phyloP scores from a whole-genome alignment of 2,113 vertebrate genomes.

The Calyptomena viridis region DNA sequence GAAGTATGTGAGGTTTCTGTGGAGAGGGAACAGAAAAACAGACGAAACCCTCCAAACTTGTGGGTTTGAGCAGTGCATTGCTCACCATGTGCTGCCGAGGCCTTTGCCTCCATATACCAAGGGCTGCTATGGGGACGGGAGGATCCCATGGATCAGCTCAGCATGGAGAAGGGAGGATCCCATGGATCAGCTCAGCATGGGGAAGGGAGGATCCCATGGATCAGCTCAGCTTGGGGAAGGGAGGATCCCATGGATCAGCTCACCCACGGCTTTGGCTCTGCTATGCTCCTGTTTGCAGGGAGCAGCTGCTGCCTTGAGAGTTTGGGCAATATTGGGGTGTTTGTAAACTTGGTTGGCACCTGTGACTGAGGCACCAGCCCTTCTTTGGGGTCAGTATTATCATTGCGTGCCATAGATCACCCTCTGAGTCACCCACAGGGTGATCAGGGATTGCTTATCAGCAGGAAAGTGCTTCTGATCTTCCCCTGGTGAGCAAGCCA shows the following conservation, averaged over 20 bases:
- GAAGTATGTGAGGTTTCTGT: neutral
- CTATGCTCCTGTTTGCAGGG: neutral
- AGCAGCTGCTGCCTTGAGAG: neutral
- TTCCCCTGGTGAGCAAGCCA: neutral
- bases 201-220: neutral
- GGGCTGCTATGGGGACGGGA: neutral
- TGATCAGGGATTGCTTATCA: neutral
- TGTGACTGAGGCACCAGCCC: neutral
- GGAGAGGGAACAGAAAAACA: neutral
- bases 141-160: no score
- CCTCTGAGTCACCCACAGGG: neutral
- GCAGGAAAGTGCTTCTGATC: neutral
- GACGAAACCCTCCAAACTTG: neutral
- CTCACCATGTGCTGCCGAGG: accelerated
- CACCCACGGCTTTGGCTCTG: neutral
- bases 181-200: no score
- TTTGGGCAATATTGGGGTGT: neutral
- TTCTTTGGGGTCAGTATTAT: neutral
- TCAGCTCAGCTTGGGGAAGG: neutral
- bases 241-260: neutral
- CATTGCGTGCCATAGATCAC: neutral
- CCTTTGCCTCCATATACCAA: accelerated
- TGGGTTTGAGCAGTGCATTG: neutral
- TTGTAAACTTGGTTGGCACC: neutral
- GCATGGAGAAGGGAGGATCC: neutral